Percentiles rank a stretch among this genome's conserved stretches.
phyloP scores from a whole-genome alignment of 2,113 vertebrate genomes.

The Camarhynchus parvulus region DNA sequence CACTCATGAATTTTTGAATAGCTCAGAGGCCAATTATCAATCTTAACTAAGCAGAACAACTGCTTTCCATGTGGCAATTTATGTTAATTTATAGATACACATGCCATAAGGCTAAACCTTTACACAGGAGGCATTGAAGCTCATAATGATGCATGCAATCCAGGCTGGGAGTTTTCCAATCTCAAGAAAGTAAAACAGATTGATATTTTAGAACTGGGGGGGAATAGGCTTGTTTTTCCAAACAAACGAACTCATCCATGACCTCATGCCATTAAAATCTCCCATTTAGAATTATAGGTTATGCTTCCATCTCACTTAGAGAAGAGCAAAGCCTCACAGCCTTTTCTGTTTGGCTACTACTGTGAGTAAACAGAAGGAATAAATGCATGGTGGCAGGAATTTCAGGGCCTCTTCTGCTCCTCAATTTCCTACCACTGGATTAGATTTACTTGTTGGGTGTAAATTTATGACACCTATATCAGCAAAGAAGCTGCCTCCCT shows the following conservation, averaged over 20 bases:
- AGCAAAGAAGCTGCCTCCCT: background rate
- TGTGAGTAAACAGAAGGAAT: background rate
- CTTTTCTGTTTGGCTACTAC: background rate
- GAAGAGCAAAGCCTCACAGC: background rate
- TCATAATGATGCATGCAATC: background rate
- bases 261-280: background rate
- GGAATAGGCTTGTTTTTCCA: background rate
- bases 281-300: background rate
- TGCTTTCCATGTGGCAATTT: slow-evolving; percentile 26
- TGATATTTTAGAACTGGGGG: background rate
- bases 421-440: background rate
- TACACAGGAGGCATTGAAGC: slow-evolving; percentile 6
- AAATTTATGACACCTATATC: background rate
- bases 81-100: slow-evolving; percentile 43
- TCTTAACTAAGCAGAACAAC: slow-evolving; percentile 52
- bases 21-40: slow-evolving; percentile 40
- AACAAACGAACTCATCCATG: background rate
- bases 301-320: background rate
- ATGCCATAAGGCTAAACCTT: slow-evolving; percentile 7
- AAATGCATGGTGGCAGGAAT: background rate
- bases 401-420: background rate
- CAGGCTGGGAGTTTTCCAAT: background rate
- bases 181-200: background rate
- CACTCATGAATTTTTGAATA: slow-evolving; percentile 27
- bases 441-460: background rate